Evolutionary conservation across 2,888 invertebrate genomes (phyloP).

Genomic region (Archips xylosteana): DNA sequence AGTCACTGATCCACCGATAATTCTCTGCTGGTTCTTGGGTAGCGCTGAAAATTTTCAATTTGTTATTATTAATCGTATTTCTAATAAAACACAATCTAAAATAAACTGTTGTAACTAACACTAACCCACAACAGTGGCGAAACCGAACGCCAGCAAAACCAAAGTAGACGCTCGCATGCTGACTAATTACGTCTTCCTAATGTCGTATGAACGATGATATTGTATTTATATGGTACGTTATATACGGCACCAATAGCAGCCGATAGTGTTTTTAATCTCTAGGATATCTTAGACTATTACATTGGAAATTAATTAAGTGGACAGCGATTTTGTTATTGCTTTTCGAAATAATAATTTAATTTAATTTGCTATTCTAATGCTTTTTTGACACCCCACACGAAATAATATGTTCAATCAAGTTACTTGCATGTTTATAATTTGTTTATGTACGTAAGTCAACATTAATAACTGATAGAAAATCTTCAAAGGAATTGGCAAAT

Average conservation of each 20-base stretch:
- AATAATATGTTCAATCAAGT: too few relatives aligned
- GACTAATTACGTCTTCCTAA: neutral
- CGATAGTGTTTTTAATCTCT: neutral
- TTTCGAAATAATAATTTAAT: too few relatives aligned
- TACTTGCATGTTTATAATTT: too few relatives aligned
- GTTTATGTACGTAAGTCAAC: too few relatives aligned
- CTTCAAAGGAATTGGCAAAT: too few relatives aligned
- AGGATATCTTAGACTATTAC: neutral
- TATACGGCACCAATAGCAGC: neutral
- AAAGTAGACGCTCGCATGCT: neutral
- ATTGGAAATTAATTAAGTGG: neutral
- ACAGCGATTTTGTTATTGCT: too few relatives aligned
- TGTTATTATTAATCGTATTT: neutral
- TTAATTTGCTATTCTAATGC: neutral
- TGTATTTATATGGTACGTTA: neutral
- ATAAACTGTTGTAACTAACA: neutral
- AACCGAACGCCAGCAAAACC: neutral
- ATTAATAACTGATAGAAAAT: too few relatives aligned
- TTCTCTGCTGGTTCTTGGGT: constrained; percentile 5
- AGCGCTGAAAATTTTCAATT: neutral
- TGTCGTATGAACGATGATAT: neutral
- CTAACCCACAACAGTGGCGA: constrained; percentile 13
- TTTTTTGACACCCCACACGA: too few relatives aligned
- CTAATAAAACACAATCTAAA: neutral
- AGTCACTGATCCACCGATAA: constrained; percentile 17